Evolutionary conservation across 2,797 vertebrate species (phyloP).

Genomic region (Echiichthys vipera): DNA sequence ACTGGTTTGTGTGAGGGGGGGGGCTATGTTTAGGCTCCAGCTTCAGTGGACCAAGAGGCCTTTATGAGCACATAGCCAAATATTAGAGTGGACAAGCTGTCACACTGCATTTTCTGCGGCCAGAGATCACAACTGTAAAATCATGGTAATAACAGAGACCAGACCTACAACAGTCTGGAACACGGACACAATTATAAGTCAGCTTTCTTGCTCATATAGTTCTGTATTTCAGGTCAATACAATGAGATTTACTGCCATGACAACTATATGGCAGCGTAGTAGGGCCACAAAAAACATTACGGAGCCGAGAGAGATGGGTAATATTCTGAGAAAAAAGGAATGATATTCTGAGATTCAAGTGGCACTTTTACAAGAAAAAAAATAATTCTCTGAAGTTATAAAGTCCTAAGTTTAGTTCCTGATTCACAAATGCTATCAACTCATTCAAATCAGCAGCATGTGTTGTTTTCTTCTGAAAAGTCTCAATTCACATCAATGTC

Average conservation of each 20-base stretch:
- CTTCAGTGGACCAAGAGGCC: conserved; percentile 28
- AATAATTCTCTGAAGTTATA: no score
- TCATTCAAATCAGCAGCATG: no score
- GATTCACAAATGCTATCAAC: no score
- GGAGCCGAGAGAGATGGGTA: no score
- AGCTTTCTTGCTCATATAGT: conserved; percentile 28
- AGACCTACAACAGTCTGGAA: conserved; percentile 36
- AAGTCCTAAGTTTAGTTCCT: no score
- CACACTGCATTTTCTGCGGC: conserved; percentile 69
- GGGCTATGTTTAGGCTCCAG: conserved; percentile 37
- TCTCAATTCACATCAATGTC: no score
- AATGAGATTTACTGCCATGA: neutral
- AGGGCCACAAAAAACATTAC: no score
- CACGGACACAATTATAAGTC: conserved; percentile 39
- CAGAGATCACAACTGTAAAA: conserved; percentile 64
- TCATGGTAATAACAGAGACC: conserved; percentile 63
- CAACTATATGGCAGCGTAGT: no score
- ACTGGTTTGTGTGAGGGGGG: conserved; percentile 29
- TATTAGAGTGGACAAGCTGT: conserved; percentile 73
- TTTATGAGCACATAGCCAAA: conserved; percentile 37
- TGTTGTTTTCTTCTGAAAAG: no score
- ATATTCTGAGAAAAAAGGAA: no score
- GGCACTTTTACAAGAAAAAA: no score
- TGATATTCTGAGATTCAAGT: no score
- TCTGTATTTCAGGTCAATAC: neutral